Percentiles rank a stretch among this genome's conserved stretches.
Evolutionary conservation across 2,113 vertebrate genomes (phyloP).

Genomic region (Oncorhynchus tshawytscha): DNA sequence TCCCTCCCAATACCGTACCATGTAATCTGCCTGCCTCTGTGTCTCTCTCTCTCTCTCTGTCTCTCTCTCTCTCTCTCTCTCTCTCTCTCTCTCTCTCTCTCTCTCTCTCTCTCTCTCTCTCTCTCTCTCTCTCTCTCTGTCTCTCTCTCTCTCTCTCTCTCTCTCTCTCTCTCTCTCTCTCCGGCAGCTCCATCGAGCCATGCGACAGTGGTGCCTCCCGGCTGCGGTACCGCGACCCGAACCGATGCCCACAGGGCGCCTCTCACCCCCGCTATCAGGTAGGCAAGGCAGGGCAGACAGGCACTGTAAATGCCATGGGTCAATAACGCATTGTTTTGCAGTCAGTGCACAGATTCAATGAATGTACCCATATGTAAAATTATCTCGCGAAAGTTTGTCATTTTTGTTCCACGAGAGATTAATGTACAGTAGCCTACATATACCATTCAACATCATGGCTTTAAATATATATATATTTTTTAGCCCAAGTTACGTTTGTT

Average conservation of each 20-base stretch:
- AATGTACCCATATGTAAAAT: too few species aligned
- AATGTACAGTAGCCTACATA: background rate
- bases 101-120: conserved; percentile 31
- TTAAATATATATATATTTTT: conserved; percentile 45
- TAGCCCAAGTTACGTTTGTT: too few species aligned
- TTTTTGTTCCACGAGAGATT: background rate
- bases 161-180: conserved; percentile 38
- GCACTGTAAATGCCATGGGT: background rate
- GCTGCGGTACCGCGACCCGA: conserved; percentile 74
- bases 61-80: conserved; percentile 36
- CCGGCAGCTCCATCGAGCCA: conserved; percentile 63
- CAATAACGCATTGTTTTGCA: background rate
- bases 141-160: conserved; percentile 32
- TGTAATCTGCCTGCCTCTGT: conserved; percentile 7
- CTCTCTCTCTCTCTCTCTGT: conserved; percentile 42
- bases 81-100: conserved; percentile 38
- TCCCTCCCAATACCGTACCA: conserved; percentile 40
- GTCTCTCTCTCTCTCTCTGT: conserved; percentile 43
- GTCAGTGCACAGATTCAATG: too few species aligned
- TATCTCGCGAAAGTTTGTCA: too few species aligned
- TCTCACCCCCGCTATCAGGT: conserved; percentile 73
- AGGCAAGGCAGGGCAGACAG: conserved; percentile 9
- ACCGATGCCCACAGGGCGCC: conserved; percentile 71
- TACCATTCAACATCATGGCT: conserved; percentile 1
- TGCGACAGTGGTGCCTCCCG: conserved; percentile 81